phyloP scores from a whole-genome alignment of 2,113 vertebrate genomes.

The Lagopus leucura region DNA sequence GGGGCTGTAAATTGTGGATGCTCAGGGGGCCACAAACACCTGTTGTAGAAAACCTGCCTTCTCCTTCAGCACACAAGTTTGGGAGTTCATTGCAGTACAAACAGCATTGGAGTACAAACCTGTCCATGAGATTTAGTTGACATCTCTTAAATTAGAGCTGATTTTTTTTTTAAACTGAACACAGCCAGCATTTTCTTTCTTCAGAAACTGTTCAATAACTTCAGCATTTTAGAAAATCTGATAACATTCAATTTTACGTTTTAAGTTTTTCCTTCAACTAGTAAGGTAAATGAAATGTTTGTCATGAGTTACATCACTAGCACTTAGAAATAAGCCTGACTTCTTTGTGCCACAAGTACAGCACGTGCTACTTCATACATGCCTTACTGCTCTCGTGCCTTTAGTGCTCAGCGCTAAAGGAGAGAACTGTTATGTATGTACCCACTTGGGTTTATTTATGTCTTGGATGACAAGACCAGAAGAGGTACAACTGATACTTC shows the following conservation, averaged over 20 bases:
- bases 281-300: not conserved
- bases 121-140: not conserved
- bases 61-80: not conserved
- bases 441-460: not conserved
- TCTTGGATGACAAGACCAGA: not conserved
- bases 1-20: not conserved
- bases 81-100: not conserved
- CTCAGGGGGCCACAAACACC: not conserved
- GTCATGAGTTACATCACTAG: not conserved
- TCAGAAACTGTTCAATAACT: not conserved
- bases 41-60: not conserved
- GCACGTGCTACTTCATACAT: not conserved
- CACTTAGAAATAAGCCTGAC: not conserved
- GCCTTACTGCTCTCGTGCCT: not conserved
- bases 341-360: not conserved
- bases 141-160: not conserved
- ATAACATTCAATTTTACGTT: not conserved
- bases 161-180: not conserved
- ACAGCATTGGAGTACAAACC: not conserved
- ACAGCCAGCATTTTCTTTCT: not conserved
- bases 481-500: not conserved
- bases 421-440: not conserved
- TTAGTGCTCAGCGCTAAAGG: not conserved
- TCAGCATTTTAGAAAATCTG: not conserved
- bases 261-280: not conserved